phyloP scores from a whole-genome alignment of 1,140 invertebrate species.

The Zaprionus africanus region DNA sequence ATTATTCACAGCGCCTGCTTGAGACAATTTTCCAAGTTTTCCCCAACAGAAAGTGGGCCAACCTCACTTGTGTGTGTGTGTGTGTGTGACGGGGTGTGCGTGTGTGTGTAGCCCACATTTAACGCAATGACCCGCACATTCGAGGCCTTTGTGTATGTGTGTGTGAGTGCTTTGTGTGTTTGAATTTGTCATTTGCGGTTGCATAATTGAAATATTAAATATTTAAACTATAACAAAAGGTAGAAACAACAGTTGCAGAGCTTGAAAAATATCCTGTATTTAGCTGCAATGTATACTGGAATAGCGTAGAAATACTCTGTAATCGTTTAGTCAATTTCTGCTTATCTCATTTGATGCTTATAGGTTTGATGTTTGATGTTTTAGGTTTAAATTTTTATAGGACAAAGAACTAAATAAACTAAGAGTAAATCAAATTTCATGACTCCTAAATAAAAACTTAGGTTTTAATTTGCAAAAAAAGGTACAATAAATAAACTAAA shows the following conservation, averaged over 20 bases:
- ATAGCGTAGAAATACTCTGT: background rate
- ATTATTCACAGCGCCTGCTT: conserved; percentile 73
- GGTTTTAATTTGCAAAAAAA: background rate
- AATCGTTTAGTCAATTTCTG: background rate
- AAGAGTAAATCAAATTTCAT: background rate
- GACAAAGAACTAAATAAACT: background rate
- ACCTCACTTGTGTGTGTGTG: conserved; percentile 1
- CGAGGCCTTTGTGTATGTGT: conserved; percentile 24
- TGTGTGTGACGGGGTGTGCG: conserved; percentile 22
- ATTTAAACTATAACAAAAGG: conserved; percentile 42
- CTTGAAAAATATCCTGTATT: background rate
- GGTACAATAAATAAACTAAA: background rate
- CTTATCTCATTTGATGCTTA: background rate
- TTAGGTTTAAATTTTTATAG: too few species aligned
- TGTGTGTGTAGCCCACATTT: conserved; percentile 49
- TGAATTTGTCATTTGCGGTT: conserved; percentile 66
- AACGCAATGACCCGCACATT: conserved; percentile 49
- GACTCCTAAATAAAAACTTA: background rate
- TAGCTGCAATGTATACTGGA: background rate
- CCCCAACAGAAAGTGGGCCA: conserved; percentile 22
- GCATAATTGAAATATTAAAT: conserved; percentile 78
- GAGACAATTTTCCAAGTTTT: conserved; percentile 57
- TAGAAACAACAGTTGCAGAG: background rate
- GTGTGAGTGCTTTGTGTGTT: conserved; percentile 24
- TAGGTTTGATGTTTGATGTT: too few species aligned